A percentile compares a stretch with the other conserved stretches of the same genome.
Conservation (phyloP, 2,888 invertebrate genomes). For the Rapana venosa region DNA sequence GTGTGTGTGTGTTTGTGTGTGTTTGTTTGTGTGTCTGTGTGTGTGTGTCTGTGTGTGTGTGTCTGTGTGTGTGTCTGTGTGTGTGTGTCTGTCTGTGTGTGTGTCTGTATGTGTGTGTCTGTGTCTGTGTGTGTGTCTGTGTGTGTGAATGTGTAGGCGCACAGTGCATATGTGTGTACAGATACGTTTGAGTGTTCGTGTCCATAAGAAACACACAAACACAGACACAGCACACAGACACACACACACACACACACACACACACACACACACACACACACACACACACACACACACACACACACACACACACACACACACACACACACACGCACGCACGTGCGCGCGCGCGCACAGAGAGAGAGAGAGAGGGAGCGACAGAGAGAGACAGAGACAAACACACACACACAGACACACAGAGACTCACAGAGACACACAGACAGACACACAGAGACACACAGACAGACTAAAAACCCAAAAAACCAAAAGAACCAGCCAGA, state of each 20-base stretch:
- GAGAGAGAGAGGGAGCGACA: neutral
- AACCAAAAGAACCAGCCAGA: neutral
- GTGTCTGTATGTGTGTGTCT: neutral
- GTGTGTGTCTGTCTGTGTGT: neutral
- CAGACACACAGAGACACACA: too few species aligned
- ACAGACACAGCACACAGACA: neutral
- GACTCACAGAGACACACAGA: too few species aligned
- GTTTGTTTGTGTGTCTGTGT: neutral
- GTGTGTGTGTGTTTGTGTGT: neutral
- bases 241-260: neutral
- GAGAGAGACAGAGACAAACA: neutral
- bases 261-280: neutral
- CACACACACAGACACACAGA: neutral
- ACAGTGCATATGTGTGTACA: neutral
- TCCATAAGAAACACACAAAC: neutral
- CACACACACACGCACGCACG: neutral
- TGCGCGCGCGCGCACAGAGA: neutral
- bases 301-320: constrained; percentile 1
- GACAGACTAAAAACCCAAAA: neutral
- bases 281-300: constrained; percentile 1
- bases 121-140: neutral
- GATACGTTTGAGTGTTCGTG: neutral
- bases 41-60: neutral
- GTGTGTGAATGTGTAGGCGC: neutral
- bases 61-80: neutral